A percentile compares a stretch with the other conserved stretches of the same genome.
phyloP scores from a whole-genome alignment of 2,888 invertebrate genomes.

The Ethmia dodecea region DNA sequence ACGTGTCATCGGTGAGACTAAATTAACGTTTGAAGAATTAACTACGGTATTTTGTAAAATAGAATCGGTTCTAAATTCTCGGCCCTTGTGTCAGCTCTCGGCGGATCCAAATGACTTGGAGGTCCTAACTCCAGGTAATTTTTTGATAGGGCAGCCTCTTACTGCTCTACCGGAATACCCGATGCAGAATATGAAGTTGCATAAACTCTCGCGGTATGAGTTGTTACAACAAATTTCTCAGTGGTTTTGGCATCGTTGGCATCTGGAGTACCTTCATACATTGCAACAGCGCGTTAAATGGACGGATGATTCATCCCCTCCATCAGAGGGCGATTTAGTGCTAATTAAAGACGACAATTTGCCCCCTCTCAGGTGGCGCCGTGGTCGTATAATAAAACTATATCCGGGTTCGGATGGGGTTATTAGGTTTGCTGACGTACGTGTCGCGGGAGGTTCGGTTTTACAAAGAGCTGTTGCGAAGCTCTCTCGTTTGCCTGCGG shows the following conservation, averaged over 20 bases:
- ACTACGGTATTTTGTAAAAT: neutral
- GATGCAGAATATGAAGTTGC: neutral
- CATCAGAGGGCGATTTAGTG: neutral
- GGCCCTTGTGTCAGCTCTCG: neutral
- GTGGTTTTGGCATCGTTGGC: constrained; percentile 9
- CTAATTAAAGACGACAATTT: neutral
- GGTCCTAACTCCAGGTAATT: constrained; percentile 16
- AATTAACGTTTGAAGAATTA: neutral
- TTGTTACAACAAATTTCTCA: constrained; percentile 14
- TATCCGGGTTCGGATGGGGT: constrained; percentile 5
- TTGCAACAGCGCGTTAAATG: constrained; percentile 11
- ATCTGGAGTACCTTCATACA: constrained; percentile 7
- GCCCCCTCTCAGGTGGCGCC: constrained; percentile 6
- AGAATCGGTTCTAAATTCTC: neutral
- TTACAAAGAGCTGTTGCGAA: neutral
- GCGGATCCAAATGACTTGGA: constrained; percentile 1
- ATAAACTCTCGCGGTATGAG: constrained; percentile 1
- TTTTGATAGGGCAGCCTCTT: constrained; percentile 10
- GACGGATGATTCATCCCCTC: neutral
- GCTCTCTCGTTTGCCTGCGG: neutral
- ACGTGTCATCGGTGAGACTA: neutral
- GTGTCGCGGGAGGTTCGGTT: neutral
- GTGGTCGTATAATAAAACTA: neutral
- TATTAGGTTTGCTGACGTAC: constrained; percentile 1
- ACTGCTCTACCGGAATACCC: constrained; percentile 7